These are phyloP conservation scores for Bujurquina vittata DNA, from an alignment of 2,113 vertebrate genomes.

Conservation along the genomic window DNA sequence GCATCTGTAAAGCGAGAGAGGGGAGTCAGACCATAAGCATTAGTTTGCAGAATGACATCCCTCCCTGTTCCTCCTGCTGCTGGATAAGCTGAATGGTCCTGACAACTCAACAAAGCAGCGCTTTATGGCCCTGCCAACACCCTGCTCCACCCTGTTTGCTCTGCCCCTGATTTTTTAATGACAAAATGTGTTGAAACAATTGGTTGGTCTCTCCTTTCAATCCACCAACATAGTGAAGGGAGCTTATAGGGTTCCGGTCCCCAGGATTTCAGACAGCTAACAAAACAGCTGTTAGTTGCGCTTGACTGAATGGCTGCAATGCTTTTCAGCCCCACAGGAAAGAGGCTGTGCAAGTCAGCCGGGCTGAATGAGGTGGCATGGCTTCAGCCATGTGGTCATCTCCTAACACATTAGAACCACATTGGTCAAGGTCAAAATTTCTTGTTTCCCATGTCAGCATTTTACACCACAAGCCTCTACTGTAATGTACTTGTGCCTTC, in stretches of 20 bases:
- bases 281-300: constrained; percentile 92
- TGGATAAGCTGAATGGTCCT: constrained; percentile 87
- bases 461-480: constrained; percentile 32
- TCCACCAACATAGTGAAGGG: constrained; percentile 87
- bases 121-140: constrained; percentile 82
- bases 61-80: constrained; percentile 58
- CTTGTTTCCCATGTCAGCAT: constrained; percentile 60
- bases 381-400: constrained; percentile 75
- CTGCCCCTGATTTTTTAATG: constrained; percentile 89
- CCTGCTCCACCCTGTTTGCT: constrained; percentile 86
- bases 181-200: constrained; percentile 94
- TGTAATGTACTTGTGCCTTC: constrained; percentile 27
- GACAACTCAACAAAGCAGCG: constrained; percentile 88
- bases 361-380: constrained; percentile 80
- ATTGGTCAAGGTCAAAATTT: constrained; percentile 54
- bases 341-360: constrained; percentile 82
- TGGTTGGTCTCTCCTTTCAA: constrained; percentile 87
- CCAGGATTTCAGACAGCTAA: constrained; percentile 92
- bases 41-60: constrained; percentile 87
- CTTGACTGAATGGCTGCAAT: constrained; percentile 88
- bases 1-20: constrained; percentile 39
- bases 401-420: constrained; percentile 69
- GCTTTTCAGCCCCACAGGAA: constrained; percentile 92
- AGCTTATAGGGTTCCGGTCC: constrained; percentile 92
- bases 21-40: constrained; percentile 85